phyloP scores from a whole-genome alignment of 2,888 invertebrate genomes.

The Thyatira batis region DNA sequence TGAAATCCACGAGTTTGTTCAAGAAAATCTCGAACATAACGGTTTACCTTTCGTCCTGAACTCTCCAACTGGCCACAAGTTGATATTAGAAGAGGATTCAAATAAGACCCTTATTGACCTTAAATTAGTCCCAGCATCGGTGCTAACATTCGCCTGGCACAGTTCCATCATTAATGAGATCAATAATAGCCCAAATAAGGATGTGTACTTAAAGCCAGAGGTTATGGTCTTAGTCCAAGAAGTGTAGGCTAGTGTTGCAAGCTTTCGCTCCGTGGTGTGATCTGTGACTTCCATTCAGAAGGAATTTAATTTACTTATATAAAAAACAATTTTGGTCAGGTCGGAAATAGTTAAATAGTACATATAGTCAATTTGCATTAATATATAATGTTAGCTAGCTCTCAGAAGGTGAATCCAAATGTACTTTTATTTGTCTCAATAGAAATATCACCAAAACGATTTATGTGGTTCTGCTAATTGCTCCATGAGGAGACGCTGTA shows the following conservation, averaged over 20 bases:
- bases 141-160: conserved; percentile 90
- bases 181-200: conserved; percentile 74
- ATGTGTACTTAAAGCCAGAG: conserved; percentile 89
- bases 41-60: conserved; percentile 87
- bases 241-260: conserved; percentile 45
- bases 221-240: conserved; percentile 86
- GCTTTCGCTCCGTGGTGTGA: neutral
- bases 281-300: neutral
- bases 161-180: conserved; percentile 75
- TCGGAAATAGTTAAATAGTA: too few species aligned
- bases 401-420: too few species aligned
- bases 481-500: too few species aligned
- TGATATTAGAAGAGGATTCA: conserved; percentile 84
- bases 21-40: conserved; percentile 87
- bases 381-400: too few species aligned
- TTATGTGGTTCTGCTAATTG: too few species aligned
- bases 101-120: conserved; percentile 90
- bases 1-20: conserved; percentile 90
- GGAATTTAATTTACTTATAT: too few species aligned
- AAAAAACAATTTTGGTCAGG: too few species aligned
- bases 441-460: too few species aligned
- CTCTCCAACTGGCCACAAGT: conserved; percentile 85
- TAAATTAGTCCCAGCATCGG: conserved; percentile 90
- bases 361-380: too few species aligned
- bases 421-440: too few species aligned